Evolutionary conservation across 2,888 invertebrate genomes (phyloP).

Genomic region (Drosophila meridiana): DNA sequence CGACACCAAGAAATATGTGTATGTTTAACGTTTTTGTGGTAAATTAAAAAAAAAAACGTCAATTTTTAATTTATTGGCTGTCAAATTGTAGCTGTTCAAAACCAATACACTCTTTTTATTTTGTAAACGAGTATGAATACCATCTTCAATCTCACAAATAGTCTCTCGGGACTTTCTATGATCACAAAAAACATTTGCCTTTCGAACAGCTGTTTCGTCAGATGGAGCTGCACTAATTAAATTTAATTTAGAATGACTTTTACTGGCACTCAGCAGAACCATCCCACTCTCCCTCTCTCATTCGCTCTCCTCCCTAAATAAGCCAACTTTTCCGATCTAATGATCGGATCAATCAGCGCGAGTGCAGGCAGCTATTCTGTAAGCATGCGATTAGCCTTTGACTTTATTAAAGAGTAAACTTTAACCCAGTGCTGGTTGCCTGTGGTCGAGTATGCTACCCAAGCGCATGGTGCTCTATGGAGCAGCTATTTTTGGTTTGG

Average conservation of each 20-base stretch:
- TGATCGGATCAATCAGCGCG: conserved; percentile 48
- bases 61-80: no score
- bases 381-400: conserved; percentile 55
- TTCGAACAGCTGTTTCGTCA: conserved; percentile 49
- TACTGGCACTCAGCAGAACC: conserved; percentile 13
- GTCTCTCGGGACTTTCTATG: background rate
- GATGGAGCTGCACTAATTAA: conserved; percentile 48
- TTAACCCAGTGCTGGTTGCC: conserved; percentile 56
- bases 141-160: background rate
- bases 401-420: conserved; percentile 35
- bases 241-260: conserved; percentile 57
- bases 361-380: conserved; percentile 40
- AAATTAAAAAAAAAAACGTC: no score
- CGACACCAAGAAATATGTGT: no score
- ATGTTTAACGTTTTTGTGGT: no score
- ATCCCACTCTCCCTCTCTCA: background rate
- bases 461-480: conserved; percentile 29
- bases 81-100: no score
- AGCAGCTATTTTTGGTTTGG: conserved; percentile 54
- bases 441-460: conserved; percentile 6
- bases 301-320: conserved; percentile 7
- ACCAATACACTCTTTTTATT: no score
- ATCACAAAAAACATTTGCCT: conserved; percentile 46
- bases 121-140: background rate
- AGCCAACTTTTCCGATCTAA: conserved; percentile 34